These are phyloP conservation scores for Platysteira castanea DNA, from an alignment of 2,113 vertebrate species.

Conservation along the genomic window DNA sequence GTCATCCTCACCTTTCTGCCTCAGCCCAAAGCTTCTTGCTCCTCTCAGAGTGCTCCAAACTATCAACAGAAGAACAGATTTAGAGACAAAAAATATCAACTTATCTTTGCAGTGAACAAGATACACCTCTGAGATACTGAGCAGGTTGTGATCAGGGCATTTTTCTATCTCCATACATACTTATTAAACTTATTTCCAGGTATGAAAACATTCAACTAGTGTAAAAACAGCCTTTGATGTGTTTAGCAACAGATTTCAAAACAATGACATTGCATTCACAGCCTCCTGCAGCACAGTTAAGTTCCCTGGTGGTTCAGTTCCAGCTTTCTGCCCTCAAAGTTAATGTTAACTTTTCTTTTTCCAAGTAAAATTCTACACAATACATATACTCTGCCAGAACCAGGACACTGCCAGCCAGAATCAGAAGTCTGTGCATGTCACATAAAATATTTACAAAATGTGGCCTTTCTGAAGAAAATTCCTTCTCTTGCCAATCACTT, in stretches of 20 bases:
- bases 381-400: background rate
- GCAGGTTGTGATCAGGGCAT: background rate
- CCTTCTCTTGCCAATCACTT: background rate
- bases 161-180: background rate
- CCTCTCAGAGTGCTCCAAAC: background rate
- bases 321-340: background rate
- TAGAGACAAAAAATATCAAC: background rate
- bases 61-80: background rate
- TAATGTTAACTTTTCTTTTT: background rate
- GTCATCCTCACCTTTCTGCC: background rate
- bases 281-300: background rate
- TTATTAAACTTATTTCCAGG: background rate
- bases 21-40: background rate
- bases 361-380: background rate
- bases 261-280: background rate
- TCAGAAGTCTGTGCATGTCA: background rate
- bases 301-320: background rate
- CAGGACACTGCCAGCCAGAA: background rate
- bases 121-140: background rate
- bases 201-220: background rate
- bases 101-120: background rate
- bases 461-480: background rate
- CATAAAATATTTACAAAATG: background rate
- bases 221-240: background rate
- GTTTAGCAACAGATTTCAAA: background rate